These are phyloP conservation scores for Tautogolabrus adspersus DNA, from an alignment of 2,113 vertebrate genomes.

Conservation along the genomic window DNA sequence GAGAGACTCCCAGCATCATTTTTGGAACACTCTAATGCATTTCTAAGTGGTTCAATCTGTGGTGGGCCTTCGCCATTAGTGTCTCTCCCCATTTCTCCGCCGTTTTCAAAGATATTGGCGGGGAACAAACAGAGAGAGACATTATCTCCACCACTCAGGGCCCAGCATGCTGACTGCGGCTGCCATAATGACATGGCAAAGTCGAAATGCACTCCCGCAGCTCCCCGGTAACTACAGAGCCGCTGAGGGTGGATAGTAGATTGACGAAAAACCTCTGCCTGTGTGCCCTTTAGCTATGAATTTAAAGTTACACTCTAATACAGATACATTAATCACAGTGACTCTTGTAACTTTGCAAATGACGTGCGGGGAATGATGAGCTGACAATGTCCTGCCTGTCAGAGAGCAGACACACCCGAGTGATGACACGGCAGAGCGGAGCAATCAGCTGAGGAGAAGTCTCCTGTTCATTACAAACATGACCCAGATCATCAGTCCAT, in stretches of 20 bases:
- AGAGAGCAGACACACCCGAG: conserved; percentile 42
- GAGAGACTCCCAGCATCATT: conserved; percentile 45
- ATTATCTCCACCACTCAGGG: conserved; percentile 63
- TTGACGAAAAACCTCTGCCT: conserved; percentile 29
- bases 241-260: conserved; percentile 44
- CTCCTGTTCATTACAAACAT: conserved; percentile 58
- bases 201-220: conserved; percentile 57
- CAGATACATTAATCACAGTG: conserved; percentile 56
- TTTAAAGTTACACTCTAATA: conserved; percentile 58
- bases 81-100: conserved; percentile 42
- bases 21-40: conserved; percentile 67
- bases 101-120: conserved; percentile 56
- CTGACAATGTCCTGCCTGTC: conserved; percentile 53
- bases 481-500: conserved; percentile 61
- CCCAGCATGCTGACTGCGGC: conserved; percentile 51
- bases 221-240: conserved; percentile 67
- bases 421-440: conserved; percentile 38
- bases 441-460: conserved; percentile 47
- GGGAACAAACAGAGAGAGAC: conserved; percentile 64
- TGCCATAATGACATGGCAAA: conserved; percentile 63
- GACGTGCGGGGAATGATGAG: conserved; percentile 36
- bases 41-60: conserved; percentile 71
- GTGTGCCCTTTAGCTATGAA: conserved; percentile 57
- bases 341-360: conserved; percentile 43
- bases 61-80: conserved; percentile 58